A percentile compares a stretch with the other conserved stretches of the same genome.
These are phyloP conservation scores for Auanema sp. DNA, from an alignment of 2,888 invertebrate genomes.

Conservation along the genomic window DNA sequence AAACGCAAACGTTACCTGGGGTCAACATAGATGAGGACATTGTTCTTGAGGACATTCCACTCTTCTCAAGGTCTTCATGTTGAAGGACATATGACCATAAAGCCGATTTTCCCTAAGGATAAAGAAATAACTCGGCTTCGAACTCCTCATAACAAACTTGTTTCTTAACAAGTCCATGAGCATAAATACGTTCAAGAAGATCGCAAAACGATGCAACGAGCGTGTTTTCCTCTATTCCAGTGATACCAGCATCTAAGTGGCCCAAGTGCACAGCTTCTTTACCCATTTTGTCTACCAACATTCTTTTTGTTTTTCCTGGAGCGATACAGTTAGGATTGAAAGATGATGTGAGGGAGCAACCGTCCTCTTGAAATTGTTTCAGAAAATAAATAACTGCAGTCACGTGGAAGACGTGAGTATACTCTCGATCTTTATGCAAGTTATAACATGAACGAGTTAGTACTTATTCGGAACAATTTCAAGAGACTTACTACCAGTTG, in stretches of 20 bases:
- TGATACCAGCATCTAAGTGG: conserved; percentile 76
- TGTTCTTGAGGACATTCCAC: conserved; percentile 37
- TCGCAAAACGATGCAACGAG: conserved; percentile 94
- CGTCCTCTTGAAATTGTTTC: too few species aligned
- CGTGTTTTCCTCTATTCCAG: conserved; percentile 90
- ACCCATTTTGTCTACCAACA: conserved; percentile 98
- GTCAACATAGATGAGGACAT: conserved; percentile 63
- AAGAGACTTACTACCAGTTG: too few species aligned
- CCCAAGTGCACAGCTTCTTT: conserved; percentile 89
- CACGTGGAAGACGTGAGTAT: not conserved
- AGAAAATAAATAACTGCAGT: not conserved
- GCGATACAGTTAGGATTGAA: conserved; percentile 1
- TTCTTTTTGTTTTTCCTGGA: conserved; percentile 81
- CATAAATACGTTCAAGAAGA: conserved; percentile 93
- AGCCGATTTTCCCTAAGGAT: conserved; percentile 82
- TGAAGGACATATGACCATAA: conserved; percentile 91
- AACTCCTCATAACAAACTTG: too few species aligned
- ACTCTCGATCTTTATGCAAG: too few species aligned
- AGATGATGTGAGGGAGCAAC: not conserved
- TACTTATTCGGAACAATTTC: too few species aligned
- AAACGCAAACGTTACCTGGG: conserved; percentile 68
- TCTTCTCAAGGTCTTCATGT: conserved; percentile 76
- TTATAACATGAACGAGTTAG: too few species aligned
- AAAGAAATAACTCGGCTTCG: not conserved
- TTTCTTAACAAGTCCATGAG: conserved; percentile 91